Percentiles rank a stretch among this genome's conserved stretches.
Conservation (phyloP, 2,797 vertebrate species). For the Phataginus tricuspis region DNA sequence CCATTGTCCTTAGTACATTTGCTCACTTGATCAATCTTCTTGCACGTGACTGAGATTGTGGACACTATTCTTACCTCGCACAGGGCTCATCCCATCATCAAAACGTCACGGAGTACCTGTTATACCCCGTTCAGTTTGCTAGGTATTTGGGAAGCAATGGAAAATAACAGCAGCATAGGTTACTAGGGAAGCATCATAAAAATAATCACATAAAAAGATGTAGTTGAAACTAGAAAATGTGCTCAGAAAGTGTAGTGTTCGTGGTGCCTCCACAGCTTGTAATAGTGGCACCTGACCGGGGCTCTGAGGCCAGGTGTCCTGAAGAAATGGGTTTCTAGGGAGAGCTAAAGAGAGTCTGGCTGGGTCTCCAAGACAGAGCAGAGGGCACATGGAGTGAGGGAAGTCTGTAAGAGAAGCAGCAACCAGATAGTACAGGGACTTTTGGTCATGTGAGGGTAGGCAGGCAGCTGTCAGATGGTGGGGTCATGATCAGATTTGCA, state of each 20-base stretch:
- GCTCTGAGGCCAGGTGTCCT: neutral
- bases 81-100: neutral
- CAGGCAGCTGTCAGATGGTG: neutral
- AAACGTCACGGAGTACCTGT: neutral
- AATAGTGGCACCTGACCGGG: neutral
- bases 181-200: neutral
- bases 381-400: neutral
- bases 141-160: neutral
- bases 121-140: neutral
- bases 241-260: neutral
- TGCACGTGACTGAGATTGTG: neutral
- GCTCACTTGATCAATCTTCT: neutral
- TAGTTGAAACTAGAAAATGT: neutral
- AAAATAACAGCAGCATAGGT: neutral
- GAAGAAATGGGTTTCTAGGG: neutral
- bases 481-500: neutral
- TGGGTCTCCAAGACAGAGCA: neutral
- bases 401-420: neutral
- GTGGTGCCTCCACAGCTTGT: neutral
- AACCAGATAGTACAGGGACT: neutral
- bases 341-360: neutral
- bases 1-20: neutral
- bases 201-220: neutral
- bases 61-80: neutral
- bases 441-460: neutral